Conservation (phyloP, 92 coral and sea anemone genomes). For the Parazoanthus atlanticus region DNA sequence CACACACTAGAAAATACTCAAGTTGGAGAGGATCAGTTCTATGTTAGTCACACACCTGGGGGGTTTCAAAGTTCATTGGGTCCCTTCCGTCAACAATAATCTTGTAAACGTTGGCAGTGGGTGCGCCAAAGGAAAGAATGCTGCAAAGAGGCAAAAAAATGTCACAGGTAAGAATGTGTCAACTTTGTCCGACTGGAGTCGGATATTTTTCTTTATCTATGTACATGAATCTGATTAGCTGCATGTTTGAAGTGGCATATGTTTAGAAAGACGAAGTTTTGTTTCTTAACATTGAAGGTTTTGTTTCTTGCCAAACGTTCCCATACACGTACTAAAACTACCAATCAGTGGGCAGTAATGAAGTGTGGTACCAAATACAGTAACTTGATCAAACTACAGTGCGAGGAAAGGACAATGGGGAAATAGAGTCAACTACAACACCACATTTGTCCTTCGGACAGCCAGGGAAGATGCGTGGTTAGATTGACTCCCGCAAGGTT, state of each 20-base stretch:
- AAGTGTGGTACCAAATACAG: too few species aligned
- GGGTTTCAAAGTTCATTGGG: conserved; percentile 92
- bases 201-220: background rate
- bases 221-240: background rate
- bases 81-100: conserved; percentile 89
- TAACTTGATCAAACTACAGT: too few species aligned
- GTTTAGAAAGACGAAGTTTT: too few species aligned
- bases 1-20: background rate
- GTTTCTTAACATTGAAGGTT: too few species aligned
- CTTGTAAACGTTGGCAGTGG: conserved; percentile 86
- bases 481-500: too few species aligned
- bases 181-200: background rate
- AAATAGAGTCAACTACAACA: too few species aligned
- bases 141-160: conserved; percentile 47
- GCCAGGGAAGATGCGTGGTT: too few species aligned
- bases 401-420: too few species aligned
- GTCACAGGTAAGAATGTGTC: background rate
- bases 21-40: background rate
- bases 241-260: background rate
- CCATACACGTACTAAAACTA: too few species aligned
- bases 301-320: too few species aligned
- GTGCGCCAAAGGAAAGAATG: conserved; percentile 97
- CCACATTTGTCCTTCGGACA: too few species aligned
- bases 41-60: conserved; percentile 60
- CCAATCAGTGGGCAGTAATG: too few species aligned